Percentiles rank a stretch among this genome's conserved stretches.
phyloP scores from a whole-genome alignment of 2,888 invertebrate genomes.

The Caenorhabditis sp. region DNA sequence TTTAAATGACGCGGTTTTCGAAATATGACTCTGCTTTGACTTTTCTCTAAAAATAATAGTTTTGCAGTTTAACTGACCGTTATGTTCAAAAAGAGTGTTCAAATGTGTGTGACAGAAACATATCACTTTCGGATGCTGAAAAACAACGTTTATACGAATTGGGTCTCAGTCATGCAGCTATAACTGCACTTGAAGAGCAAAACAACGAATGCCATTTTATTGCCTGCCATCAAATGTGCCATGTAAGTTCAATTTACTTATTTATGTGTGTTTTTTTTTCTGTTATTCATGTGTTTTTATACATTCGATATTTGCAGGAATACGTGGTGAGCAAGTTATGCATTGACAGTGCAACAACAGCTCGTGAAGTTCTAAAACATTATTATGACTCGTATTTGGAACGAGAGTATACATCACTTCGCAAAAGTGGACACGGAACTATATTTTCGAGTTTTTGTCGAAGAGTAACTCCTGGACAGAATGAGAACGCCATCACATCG shows the following conservation, averaged over 20 bases:
- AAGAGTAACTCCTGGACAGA: conserved; percentile 39
- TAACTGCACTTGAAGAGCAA: conserved; percentile 16
- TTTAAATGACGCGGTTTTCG: not conserved
- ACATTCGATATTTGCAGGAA: conserved; percentile 44
- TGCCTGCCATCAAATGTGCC: conserved; percentile 51
- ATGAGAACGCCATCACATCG: conserved; percentile 42
- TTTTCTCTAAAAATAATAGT: not conserved
- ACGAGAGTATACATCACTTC: conserved; percentile 33
- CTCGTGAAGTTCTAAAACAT: conserved; percentile 26
- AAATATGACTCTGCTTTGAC: not conserved
- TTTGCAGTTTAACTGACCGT: conserved; percentile 34
- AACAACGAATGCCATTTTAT: conserved; percentile 47
- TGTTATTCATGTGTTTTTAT: no score
- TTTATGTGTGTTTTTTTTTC: conserved; percentile 2
- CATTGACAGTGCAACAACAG: conserved; percentile 25
- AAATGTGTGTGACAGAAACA: conserved; percentile 35
- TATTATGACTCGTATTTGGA: conserved; percentile 44
- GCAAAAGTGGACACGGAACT: conserved; percentile 34
- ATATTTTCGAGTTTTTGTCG: conserved; percentile 50
- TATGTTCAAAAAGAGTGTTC: conserved; percentile 44
- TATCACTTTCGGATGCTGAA: not conserved
- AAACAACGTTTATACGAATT: not conserved
- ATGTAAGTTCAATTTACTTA: conserved; percentile 29
- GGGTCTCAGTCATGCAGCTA: not conserved
- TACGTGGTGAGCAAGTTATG: conserved; percentile 37